phyloP scores from a whole-genome alignment of 2,888 invertebrate species.

The Leucoptera coffeella region DNA sequence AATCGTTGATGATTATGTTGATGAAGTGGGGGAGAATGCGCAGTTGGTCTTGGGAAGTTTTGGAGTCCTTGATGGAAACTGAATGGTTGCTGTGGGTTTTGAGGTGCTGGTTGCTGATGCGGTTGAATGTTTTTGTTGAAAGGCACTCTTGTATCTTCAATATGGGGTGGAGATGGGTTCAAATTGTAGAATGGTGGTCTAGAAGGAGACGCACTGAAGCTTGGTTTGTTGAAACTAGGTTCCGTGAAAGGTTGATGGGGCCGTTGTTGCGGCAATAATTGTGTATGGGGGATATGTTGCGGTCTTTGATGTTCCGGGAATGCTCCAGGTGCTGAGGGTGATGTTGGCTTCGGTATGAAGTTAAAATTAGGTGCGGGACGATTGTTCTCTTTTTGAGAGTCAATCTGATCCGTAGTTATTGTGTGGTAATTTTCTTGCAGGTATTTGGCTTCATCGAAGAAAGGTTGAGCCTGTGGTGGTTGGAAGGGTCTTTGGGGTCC shows the following conservation, averaged over 20 bases:
- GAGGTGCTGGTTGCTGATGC: slow-evolving; percentile 19
- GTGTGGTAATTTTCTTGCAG: slow-evolving; percentile 49
- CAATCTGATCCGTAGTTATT: slow-evolving; percentile 41
- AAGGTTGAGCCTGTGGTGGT: slow-evolving; percentile 23
- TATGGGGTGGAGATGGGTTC: slow-evolving; percentile 35
- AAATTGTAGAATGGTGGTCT: slow-evolving; percentile 37
- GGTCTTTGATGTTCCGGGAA: slow-evolving; percentile 27
- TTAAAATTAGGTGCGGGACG: slow-evolving; percentile 26
- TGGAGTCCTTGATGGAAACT: slow-evolving; percentile 45
- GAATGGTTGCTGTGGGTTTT: no score
- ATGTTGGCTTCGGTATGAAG: slow-evolving; percentile 20
- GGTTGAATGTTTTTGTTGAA: no score
- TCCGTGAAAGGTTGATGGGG: slow-evolving; percentile 31
- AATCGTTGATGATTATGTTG: slow-evolving; percentile 26
- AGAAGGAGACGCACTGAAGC: slow-evolving; percentile 22
- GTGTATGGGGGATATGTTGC: slow-evolving; percentile 24
- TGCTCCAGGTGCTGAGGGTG: slow-evolving; percentile 20
- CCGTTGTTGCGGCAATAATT: slow-evolving; percentile 45
- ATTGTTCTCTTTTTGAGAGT: slow-evolving; percentile 37
- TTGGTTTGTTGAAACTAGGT: slow-evolving; percentile 31
- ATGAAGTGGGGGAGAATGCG: no score
- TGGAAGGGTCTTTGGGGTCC: slow-evolving; percentile 51
- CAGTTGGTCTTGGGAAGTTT: slow-evolving; percentile 21
- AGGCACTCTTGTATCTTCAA: slow-evolving; percentile 30
- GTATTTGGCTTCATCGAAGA: slow-evolving; percentile 45